A percentile compares a stretch with the other conserved stretches of the same genome.
These are phyloP conservation scores for Apeira syringaria DNA, from an alignment of 2,888 invertebrate species.

Conservation along the genomic window DNA sequence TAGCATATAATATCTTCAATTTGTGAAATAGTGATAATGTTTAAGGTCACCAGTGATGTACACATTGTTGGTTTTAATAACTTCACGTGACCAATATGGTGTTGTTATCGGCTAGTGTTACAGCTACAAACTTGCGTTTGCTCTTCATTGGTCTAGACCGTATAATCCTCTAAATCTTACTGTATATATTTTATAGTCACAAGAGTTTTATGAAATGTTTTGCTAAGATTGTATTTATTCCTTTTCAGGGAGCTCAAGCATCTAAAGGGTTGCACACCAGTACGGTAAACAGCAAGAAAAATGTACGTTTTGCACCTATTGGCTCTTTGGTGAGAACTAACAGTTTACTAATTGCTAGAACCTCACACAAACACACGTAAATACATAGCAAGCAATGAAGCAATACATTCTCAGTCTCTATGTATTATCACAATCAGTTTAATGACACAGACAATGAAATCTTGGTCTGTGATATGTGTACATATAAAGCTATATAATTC, in stretches of 20 bases:
- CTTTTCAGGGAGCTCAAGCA: constrained; percentile 68
- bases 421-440: too few relatives aligned
- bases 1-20: constrained; percentile 11
- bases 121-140: background rate
- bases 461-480: too few relatives aligned
- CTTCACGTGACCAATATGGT: constrained; percentile 22
- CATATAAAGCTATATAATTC: too few relatives aligned
- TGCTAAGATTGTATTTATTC: too few relatives aligned
- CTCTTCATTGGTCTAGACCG: too few relatives aligned
- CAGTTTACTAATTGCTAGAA: constrained; percentile 62
- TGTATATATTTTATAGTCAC: too few relatives aligned
- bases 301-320: constrained; percentile 70
- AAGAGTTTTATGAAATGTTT: too few relatives aligned
- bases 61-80: background rate
- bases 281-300: constrained; percentile 67
- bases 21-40: background rate
- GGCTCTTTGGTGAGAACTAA: constrained; percentile 80
- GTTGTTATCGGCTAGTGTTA: background rate
- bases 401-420: too few relatives aligned
- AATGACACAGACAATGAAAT: too few relatives aligned
- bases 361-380: constrained; percentile 9
- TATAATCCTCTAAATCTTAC: too few relatives aligned
- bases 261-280: constrained; percentile 71
- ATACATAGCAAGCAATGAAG: constrained; percentile 36
- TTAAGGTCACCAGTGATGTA: background rate